A percentile compares a stretch with the other conserved stretches of the same genome.
Conservation (phyloP, 2,888 invertebrate species). For the Cosmorhoe ocellata region DNA sequence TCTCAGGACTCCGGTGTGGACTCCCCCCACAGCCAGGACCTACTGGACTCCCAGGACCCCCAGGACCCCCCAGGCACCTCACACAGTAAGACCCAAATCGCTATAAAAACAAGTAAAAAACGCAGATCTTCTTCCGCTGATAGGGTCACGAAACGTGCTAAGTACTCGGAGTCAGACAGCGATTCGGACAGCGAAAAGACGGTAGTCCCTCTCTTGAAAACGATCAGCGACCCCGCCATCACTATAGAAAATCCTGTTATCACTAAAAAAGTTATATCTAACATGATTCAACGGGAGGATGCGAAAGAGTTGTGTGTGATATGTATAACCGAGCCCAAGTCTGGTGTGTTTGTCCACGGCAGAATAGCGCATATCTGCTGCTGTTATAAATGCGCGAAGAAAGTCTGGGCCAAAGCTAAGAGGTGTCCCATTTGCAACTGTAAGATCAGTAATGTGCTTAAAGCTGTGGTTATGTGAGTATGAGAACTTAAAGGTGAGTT, state of each 20-base stretch:
- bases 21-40: conserved; percentile 54
- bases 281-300: conserved; percentile 46
- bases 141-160: conserved; percentile 46
- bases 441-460: conserved; percentile 85
- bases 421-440: conserved; percentile 87
- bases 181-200: conserved; percentile 37
- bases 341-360: conserved; percentile 87
- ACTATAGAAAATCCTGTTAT: conserved; percentile 50
- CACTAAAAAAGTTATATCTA: conserved; percentile 49
- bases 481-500: neutral
- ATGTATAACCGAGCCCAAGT: conserved; percentile 84
- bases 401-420: conserved; percentile 84
- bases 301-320: conserved; percentile 80
- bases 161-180: conserved; percentile 51
- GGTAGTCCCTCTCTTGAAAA: conserved; percentile 61
- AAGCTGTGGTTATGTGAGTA: conserved; percentile 73
- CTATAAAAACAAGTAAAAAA: conserved; percentile 15
- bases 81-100: conserved; percentile 16
- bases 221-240: conserved; percentile 69
- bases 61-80: conserved; percentile 6
- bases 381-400: conserved; percentile 87
- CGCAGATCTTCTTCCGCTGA: conserved; percentile 32
- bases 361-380: conserved; percentile 86
- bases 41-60: conserved; percentile 13
- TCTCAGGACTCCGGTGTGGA: conserved; percentile 66